phyloP scores from a whole-genome alignment of 2,888 invertebrate genomes.

The Eilema depressum region DNA sequence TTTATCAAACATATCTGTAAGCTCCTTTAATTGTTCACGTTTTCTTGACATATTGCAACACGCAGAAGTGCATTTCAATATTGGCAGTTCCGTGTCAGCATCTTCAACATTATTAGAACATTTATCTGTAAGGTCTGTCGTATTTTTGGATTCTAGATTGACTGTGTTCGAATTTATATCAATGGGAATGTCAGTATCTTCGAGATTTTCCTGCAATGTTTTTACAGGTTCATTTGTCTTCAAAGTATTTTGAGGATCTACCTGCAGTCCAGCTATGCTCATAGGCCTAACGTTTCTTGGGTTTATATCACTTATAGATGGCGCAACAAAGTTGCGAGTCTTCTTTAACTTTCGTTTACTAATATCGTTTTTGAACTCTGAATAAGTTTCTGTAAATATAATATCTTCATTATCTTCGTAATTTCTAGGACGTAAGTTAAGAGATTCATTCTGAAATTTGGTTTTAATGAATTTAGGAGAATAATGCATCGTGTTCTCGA shows the following conservation, averaged over 20 bases:
- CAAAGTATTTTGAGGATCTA: conserved; percentile 11
- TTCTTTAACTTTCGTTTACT: conserved; percentile 9
- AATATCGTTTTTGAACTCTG: background rate
- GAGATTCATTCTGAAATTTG: conserved; percentile 23
- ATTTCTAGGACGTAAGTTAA: conserved; percentile 10
- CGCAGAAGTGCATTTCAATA: background rate
- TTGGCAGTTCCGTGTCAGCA: background rate
- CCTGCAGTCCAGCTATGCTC: conserved; percentile 63
- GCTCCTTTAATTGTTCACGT: conserved; percentile 20
- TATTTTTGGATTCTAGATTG: conserved; percentile 11
- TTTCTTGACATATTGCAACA: conserved; percentile 16
- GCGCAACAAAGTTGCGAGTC: conserved; percentile 53
- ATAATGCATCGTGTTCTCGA: background rate
- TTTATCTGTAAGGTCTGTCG: background rate
- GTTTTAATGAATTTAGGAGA: conserved; percentile 12
- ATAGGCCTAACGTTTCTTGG: conserved; percentile 71
- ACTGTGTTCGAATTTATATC: conserved; percentile 20
- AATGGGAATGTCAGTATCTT: conserved; percentile 3
- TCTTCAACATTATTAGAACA: background rate
- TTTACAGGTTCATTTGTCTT: conserved; percentile 1
- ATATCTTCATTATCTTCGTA: conserved; percentile 1
- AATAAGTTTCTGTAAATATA: background rate
- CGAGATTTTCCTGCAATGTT: background rate
- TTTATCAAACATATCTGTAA: conserved; percentile 23
- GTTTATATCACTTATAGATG: conserved; percentile 58